These are phyloP conservation scores for Oreochromis aureus DNA, from an alignment of 2,113 vertebrate genomes.

Conservation along the genomic window DNA sequence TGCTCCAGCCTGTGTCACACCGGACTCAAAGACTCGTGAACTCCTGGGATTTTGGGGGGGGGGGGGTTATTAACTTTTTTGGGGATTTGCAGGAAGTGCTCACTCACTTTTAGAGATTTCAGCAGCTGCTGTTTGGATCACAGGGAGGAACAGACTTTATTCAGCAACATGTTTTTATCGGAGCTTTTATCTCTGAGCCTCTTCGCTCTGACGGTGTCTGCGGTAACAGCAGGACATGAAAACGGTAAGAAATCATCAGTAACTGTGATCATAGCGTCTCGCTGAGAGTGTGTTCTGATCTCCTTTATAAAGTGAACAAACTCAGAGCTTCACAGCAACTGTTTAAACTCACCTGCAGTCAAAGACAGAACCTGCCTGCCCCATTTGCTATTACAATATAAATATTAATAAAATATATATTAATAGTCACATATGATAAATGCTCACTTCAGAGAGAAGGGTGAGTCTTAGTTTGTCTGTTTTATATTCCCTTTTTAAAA, in stretches of 20 bases:
- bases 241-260: neutral
- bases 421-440: neutral
- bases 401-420: fast-evolving
- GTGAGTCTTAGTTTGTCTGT: neutral
- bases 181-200: neutral
- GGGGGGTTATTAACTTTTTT: too few species aligned
- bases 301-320: neutral
- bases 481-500: neutral
- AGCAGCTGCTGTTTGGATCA: fast-evolving
- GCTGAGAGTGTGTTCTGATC: fast-evolving
- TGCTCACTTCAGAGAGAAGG: neutral
- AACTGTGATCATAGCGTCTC: neutral
- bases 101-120: fast-evolving
- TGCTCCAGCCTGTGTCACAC: neutral
- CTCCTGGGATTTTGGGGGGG: too few species aligned
- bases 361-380: neutral
- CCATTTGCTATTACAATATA: neutral
- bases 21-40: fast-evolving
- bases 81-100: neutral
- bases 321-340: neutral
- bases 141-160: neutral
- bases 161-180: neutral
- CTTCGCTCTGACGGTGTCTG: neutral
- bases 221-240: neutral
- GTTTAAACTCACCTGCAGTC: fast-evolving